These are phyloP conservation scores for Anthonomus grandis DNA, from an alignment of 1,140 invertebrate species.

Conservation along the genomic window DNA sequence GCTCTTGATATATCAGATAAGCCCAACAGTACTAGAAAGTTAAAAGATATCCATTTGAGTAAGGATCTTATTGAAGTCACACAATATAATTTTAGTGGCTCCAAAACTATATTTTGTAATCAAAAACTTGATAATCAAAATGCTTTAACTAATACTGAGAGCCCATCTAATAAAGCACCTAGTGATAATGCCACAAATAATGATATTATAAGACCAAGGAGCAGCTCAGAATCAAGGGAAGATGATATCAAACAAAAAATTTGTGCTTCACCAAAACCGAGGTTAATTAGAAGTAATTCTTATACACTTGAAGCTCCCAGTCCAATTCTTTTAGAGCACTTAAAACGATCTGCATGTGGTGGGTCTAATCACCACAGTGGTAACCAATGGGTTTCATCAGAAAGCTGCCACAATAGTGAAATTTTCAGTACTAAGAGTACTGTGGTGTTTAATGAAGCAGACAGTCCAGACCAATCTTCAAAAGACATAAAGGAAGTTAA, in stretches of 20 bases:
- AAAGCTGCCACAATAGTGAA: slow-evolving; percentile 18
- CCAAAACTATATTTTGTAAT: slow-evolving; percentile 24
- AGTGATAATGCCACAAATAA: too few relatives aligned
- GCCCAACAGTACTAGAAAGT: slow-evolving; percentile 5
- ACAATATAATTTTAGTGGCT: slow-evolving; percentile 26
- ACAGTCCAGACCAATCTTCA: background rate
- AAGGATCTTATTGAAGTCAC: slow-evolving; percentile 32
- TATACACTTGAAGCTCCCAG: slow-evolving; percentile 61
- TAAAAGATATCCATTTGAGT: slow-evolving; percentile 11
- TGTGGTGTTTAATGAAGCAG: slow-evolving; percentile 12
- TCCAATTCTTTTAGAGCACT: slow-evolving; percentile 57
- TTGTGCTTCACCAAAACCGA: slow-evolving; percentile 37
- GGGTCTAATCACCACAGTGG: too few relatives aligned
- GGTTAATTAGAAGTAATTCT: slow-evolving; percentile 57
- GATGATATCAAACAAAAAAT: too few relatives aligned
- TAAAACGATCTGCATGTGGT: slow-evolving; percentile 10
- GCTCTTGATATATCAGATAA: slow-evolving; percentile 10
- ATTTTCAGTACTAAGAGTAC: slow-evolving; percentile 24
- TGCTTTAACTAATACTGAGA: too few relatives aligned
- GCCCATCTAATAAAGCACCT: too few relatives aligned
- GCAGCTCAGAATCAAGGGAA: too few relatives aligned
- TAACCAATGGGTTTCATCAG: slow-evolving; percentile 5
- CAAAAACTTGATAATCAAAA: background rate
- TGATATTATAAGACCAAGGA: too few relatives aligned
- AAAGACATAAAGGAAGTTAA: slow-evolving; percentile 3